These are phyloP conservation scores for Anas platyrhynchos DNA, from an alignment of 2,113 vertebrate species.

Conservation along the genomic window DNA sequence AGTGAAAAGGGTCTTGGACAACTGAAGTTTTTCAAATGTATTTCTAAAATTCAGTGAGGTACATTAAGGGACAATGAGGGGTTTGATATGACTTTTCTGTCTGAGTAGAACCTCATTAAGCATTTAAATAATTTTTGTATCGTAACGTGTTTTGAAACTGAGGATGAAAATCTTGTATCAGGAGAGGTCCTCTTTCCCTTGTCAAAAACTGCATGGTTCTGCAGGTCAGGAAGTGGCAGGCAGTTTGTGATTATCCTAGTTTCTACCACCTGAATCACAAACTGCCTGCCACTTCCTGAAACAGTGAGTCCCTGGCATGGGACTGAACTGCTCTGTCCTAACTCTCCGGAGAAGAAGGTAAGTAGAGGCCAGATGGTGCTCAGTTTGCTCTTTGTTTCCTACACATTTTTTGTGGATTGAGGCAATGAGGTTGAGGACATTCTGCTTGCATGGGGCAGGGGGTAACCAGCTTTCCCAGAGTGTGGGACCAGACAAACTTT, in stretches of 20 bases:
- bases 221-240: background rate
- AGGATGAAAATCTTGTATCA: background rate
- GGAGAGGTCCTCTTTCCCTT: background rate
- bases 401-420: background rate
- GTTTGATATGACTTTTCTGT: constrained; percentile 11
- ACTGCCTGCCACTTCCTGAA: background rate
- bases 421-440: background rate
- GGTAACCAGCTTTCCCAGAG: background rate
- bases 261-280: background rate
- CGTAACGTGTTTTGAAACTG: constrained; percentile 16
- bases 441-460: background rate
- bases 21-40: background rate
- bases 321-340: background rate
- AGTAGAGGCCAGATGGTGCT: background rate
- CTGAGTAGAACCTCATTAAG: constrained; percentile 40
- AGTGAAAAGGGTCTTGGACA: background rate
- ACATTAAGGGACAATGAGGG: constrained; percentile 8
- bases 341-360: background rate
- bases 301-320: background rate
- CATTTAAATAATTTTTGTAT: constrained; percentile 3
- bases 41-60: constrained; percentile 42
- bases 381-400: background rate
- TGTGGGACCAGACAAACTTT: background rate
- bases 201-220: background rate
- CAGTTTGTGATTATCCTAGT: background rate